Conservation (phyloP, 2,797 vertebrate species). For the Centroberyx gerrardi region DNA sequence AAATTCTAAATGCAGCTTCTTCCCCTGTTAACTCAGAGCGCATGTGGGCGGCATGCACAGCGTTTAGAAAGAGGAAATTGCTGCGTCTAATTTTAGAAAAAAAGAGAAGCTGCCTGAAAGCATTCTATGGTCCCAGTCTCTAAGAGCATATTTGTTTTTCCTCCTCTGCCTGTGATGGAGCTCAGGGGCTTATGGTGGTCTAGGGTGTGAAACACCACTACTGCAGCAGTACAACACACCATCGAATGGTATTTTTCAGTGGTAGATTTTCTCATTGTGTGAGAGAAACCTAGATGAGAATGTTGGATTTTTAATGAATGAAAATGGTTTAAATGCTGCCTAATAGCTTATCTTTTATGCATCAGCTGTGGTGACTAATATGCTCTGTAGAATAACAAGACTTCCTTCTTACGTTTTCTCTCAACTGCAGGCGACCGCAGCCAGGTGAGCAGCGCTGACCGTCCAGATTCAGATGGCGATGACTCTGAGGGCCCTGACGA, state of each 20-base stretch:
- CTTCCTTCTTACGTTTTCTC: constrained; percentile 28
- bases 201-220: constrained; percentile 53
- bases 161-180: constrained; percentile 68
- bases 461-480: constrained; percentile 93
- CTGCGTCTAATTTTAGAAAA: constrained; percentile 85
- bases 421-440: constrained; percentile 90
- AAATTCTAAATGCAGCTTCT: constrained; percentile 84
- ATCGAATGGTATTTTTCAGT: constrained; percentile 15
- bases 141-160: constrained; percentile 80
- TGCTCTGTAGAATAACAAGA: constrained; percentile 18
- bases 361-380: constrained; percentile 44
- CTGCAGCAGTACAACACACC: constrained; percentile 27
- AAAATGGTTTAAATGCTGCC: constrained; percentile 14
- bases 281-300: constrained; percentile 14
- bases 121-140: constrained; percentile 71
- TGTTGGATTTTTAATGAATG: constrained; percentile 42
- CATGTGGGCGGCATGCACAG: constrained; percentile 83
- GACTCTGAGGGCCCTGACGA: constrained; percentile 95
- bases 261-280: constrained; percentile 24
- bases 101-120: constrained; percentile 76
- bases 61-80: constrained; percentile 85
- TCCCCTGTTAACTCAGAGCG: constrained; percentile 81
- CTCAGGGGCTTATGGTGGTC: constrained; percentile 57
- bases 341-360: constrained; percentile 7
- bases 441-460: constrained; percentile 87